Conservation (phyloP, 2,797 vertebrate species). For the Glossophaga mutica region DNA sequence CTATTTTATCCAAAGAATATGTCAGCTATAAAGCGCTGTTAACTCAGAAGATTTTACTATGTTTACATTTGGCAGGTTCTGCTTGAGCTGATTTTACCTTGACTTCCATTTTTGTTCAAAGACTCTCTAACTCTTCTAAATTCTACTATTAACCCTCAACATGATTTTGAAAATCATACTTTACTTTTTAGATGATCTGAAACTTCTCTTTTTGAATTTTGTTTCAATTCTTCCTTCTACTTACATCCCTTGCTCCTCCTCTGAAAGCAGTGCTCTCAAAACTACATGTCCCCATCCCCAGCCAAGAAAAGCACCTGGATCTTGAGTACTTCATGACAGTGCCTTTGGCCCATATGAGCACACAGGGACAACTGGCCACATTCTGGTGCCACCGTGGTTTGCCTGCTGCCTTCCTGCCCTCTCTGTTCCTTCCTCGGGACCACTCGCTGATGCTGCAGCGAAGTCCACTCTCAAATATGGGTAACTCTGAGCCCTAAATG, state of each 20-base stretch:
- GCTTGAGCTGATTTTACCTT: conserved; percentile 6
- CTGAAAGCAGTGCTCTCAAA: not conserved
- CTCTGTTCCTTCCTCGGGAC: not conserved
- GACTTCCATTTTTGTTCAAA: not conserved
- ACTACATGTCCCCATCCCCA: not conserved
- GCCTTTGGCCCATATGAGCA: not conserved
- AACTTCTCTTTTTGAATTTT: conserved; percentile 54
- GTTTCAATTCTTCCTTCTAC: conserved; percentile 15
- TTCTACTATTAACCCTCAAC: conserved; percentile 9
- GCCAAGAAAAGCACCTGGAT: not conserved
- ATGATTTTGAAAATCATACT: not conserved
- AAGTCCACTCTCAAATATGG: not conserved
- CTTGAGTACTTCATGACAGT: not conserved
- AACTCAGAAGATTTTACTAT: conserved; percentile 22
- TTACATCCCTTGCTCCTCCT: not conserved
- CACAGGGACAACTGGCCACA: not conserved
- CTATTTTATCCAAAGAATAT: not conserved
- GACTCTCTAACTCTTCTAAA: not conserved
- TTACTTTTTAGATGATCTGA: not conserved
- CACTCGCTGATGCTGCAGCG: not conserved
- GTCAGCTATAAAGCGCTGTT: not conserved
- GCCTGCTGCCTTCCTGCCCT: not conserved
- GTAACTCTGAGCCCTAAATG: not conserved
- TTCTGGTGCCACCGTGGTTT: not conserved
- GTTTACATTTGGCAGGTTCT: conserved; percentile 17